A percentile compares a stretch with the other conserved stretches of the same genome.
Evolutionary conservation across 2,888 invertebrate species (phyloP).

Genomic region (Nysson spinosus): DNA sequence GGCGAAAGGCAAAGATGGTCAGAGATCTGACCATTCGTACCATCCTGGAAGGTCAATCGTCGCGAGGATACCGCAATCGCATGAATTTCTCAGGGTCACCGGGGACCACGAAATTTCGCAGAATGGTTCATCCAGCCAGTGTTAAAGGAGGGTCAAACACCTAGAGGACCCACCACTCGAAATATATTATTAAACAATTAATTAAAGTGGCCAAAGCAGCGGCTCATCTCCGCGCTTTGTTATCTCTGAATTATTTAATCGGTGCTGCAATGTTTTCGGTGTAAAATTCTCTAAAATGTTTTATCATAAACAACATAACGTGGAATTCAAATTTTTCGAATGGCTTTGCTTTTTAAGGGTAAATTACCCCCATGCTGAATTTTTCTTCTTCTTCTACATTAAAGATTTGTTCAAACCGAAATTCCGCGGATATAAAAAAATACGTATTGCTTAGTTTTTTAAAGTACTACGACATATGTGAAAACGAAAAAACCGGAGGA

Average conservation of each 20-base stretch:
- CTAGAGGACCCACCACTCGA: slow-evolving; percentile 7
- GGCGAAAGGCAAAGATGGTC: too few relatives aligned
- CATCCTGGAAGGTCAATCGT: too few relatives aligned
- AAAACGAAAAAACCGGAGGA: too few relatives aligned
- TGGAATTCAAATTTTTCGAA: slow-evolving; percentile 5
- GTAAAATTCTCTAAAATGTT: too few relatives aligned
- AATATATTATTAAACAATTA: slow-evolving; percentile 66
- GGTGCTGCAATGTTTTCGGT: too few relatives aligned
- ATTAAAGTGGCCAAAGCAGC: slow-evolving; percentile 52
- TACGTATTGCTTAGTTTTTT: too few relatives aligned
- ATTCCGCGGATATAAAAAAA: too few relatives aligned
- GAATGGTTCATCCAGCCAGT: slow-evolving; percentile 9
- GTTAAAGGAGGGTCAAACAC: background rate
- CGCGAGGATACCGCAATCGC: slow-evolving; percentile 47
- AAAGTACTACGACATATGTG: too few relatives aligned
- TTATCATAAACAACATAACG: background rate
- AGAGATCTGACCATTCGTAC: too few relatives aligned
- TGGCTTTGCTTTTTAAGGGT: too few relatives aligned
- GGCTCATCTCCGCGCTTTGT: background rate
- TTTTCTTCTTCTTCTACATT: background rate
- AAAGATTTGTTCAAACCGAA: too few relatives aligned
- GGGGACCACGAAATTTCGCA: slow-evolving; percentile 45
- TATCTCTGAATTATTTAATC: slow-evolving; percentile 29
- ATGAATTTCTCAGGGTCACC: slow-evolving; percentile 64
- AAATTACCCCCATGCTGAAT: too few relatives aligned